phyloP scores from a whole-genome alignment of 2,888 invertebrate genomes.

The Eubasilissa splendida region DNA sequence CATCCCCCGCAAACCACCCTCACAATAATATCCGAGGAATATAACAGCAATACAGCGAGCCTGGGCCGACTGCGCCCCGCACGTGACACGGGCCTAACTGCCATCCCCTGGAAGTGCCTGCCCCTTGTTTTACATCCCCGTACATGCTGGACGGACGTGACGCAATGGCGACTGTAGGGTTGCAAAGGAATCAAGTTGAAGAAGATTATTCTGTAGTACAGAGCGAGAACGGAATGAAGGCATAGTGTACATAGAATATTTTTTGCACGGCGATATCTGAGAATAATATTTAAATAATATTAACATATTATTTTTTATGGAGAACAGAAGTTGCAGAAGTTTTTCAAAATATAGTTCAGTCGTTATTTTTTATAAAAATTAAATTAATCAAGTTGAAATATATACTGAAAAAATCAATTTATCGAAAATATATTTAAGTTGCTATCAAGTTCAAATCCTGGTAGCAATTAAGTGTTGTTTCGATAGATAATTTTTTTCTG shows the following conservation, averaged over 20 bases:
- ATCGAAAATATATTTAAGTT: too few species aligned
- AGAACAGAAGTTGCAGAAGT: too few species aligned
- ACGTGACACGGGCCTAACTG: constrained; percentile 37
- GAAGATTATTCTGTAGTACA: neutral
- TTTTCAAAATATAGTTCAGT: too few species aligned
- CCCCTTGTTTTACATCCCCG: constrained; percentile 31
- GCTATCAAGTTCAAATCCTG: too few species aligned
- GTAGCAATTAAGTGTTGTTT: too few species aligned
- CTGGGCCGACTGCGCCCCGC: constrained; percentile 30
- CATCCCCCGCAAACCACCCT: neutral
- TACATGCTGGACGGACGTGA: constrained; percentile 25
- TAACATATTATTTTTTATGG: too few species aligned
- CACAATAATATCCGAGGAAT: constrained; percentile 14
- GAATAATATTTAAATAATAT: too few species aligned
- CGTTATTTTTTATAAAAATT: too few species aligned
- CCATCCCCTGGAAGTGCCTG: constrained; percentile 4
- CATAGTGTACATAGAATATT: neutral
- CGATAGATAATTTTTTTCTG: too few species aligned
- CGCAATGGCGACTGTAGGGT: constrained; percentile 9
- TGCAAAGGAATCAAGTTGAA: neutral
- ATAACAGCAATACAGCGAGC: constrained; percentile 27
- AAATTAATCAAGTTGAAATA: too few species aligned
- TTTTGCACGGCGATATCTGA: neutral
- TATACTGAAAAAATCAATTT: too few species aligned
- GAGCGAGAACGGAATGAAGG: neutral